phyloP scores from a whole-genome alignment of 2,113 vertebrate genomes.

The Neolamprologus ventralis region DNA sequence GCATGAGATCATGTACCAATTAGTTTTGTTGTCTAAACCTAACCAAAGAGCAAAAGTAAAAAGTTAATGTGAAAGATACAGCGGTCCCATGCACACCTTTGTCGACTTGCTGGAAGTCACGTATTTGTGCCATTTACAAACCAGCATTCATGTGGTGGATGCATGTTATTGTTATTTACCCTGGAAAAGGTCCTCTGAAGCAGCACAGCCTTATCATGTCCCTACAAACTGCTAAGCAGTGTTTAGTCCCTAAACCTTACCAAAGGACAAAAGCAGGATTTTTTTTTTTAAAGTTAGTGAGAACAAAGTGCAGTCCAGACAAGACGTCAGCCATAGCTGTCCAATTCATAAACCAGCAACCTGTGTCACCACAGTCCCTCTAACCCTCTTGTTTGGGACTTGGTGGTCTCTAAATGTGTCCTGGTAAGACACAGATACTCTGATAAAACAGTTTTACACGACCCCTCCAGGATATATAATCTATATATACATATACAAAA shows the following conservation, averaged over 20 bases:
- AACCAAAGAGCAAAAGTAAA: neutral
- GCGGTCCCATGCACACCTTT: neutral
- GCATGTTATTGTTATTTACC: neutral
- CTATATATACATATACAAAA: neutral
- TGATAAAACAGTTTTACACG: neutral
- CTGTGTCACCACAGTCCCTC: neutral
- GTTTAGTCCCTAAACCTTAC: neutral
- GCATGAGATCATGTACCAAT: neutral
- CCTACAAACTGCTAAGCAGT: neutral
- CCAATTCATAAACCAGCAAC: neutral
- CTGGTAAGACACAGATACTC: neutral
- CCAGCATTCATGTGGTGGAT: neutral
- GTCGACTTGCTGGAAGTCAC: neutral
- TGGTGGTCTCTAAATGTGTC: neutral
- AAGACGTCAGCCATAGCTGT: neutral
- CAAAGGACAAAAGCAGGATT: neutral
- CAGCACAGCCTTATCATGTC: neutral
- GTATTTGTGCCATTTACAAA: neutral
- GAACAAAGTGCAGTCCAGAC: neutral
- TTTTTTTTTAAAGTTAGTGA: neutral
- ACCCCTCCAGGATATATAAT: neutral
- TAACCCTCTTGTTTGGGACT: neutral
- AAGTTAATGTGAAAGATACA: neutral
- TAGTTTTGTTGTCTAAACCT: neutral
- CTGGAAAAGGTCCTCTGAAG: neutral